A percentile compares a stretch with the other conserved stretches of the same genome.
Conservation (phyloP, 2,797 vertebrate species). For the Neosilurus mollespiculum region DNA sequence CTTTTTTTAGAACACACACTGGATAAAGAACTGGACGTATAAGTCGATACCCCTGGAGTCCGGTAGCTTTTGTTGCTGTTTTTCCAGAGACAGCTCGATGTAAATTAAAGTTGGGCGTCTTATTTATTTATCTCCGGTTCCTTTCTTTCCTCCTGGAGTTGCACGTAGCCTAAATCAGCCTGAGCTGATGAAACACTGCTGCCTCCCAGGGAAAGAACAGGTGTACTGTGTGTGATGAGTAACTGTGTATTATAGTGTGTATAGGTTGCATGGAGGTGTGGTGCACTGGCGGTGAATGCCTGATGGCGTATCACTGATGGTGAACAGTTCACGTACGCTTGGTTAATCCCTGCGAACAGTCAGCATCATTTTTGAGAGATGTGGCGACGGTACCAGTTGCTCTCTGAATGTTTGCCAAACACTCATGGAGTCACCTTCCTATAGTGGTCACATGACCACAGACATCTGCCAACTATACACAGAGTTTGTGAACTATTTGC, state of each 20-base stretch:
- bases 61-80: constrained; percentile 1
- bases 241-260: not conserved
- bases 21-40: not conserved
- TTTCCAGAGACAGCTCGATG: not conserved
- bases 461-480: no score
- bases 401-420: no score
- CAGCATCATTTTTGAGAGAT: no score
- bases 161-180: constrained; percentile 3
- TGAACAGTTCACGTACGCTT: no score
- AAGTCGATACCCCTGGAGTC: constrained; percentile 14
- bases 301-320: no score
- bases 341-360: no score
- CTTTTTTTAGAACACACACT: not conserved
- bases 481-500: no score
- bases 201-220: not conserved
- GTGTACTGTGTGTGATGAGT: not conserved
- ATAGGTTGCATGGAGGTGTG: not conserved
- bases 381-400: no score
- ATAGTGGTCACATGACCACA: no score
- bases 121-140: not conserved
- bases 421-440: no score
- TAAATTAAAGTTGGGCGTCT: constrained; percentile 3
- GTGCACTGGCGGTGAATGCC: not conserved
- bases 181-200: not conserved
- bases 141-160: not conserved